Conservation (phyloP, 1,140 invertebrate species). For the Hormaphis cornu region DNA sequence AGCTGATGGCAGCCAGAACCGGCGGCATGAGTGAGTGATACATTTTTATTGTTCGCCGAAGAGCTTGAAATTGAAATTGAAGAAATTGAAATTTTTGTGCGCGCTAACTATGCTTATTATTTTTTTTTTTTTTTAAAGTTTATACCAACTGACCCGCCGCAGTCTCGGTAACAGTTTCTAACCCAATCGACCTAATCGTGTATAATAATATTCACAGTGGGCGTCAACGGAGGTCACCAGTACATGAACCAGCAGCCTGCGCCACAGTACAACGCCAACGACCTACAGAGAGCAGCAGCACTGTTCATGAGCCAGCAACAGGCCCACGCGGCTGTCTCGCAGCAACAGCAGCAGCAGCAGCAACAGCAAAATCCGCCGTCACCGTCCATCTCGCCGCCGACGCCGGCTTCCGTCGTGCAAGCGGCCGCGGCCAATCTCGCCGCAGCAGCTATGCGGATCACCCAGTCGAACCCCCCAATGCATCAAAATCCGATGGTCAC, state of each 20-base stretch:
- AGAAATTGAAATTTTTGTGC: too few species aligned
- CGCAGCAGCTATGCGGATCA: slow-evolving; percentile 63
- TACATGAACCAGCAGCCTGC: slow-evolving; percentile 40
- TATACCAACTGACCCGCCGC: too few species aligned
- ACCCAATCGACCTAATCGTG: too few species aligned
- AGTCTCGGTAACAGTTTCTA: too few species aligned
- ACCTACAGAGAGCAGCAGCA: slow-evolving; percentile 60
- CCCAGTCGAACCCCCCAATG: slow-evolving; percentile 38
- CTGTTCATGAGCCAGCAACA: slow-evolving; percentile 50
- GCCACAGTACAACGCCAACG: slow-evolving; percentile 58
- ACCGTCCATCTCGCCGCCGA: background rate
- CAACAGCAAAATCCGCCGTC: slow-evolving; percentile 28
- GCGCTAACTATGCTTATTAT: too few species aligned
- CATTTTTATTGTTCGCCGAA: too few species aligned
- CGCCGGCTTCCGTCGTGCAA: slow-evolving; percentile 50
- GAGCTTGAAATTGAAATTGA: too few species aligned
- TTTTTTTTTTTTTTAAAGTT: too few species aligned
- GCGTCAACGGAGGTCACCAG: slow-evolving; percentile 37
- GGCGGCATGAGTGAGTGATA: slow-evolving; percentile 33
- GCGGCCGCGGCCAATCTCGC: slow-evolving; percentile 65
- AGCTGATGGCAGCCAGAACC: slow-evolving; percentile 40
- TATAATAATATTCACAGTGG: too few species aligned
- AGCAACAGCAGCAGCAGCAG: slow-evolving; percentile 24
- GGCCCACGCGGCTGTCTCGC: slow-evolving; percentile 33
- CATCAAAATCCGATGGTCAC: slow-evolving; percentile 37